Conservation (phyloP, 1,140 invertebrate genomes). For the Drosophila kanapiae region DNA sequence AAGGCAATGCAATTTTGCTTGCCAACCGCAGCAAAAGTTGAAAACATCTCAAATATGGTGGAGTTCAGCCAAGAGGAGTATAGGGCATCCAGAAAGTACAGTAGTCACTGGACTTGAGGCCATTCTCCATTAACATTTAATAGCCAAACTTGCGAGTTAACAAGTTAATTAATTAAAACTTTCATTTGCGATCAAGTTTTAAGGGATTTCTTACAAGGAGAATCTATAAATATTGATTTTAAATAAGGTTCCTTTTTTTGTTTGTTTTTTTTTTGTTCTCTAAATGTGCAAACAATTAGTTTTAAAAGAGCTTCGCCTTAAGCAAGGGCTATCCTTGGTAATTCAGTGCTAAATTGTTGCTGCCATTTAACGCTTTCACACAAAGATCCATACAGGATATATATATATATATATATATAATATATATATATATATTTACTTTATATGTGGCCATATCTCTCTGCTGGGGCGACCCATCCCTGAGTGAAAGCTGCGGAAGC, state of each 20-base stretch:
- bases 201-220: too few species aligned
- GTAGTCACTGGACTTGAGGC: background rate
- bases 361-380: constrained; percentile 1
- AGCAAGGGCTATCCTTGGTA: background rate
- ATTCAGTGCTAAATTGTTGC: constrained; percentile 7
- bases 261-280: background rate
- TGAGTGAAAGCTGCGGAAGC: constrained; percentile 21
- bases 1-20: constrained; percentile 82
- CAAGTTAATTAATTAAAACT: background rate
- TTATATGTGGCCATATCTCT: constrained; percentile 21
- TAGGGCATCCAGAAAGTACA: constrained; percentile 15
- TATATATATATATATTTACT: background rate
- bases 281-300: background rate
- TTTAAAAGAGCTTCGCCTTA: background rate
- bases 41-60: constrained; percentile 64
- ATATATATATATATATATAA: background rate
- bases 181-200: too few species aligned
- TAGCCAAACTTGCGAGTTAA: too few species aligned
- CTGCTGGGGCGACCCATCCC: too few species aligned
- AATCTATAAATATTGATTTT: background rate
- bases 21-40: constrained; percentile 78
- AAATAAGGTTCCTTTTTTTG: background rate
- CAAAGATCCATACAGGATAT: too few species aligned
- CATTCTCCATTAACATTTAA: background rate
- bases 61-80: constrained; percentile 36